Evolutionary conservation across 2,797 vertebrate genomes (phyloP), one percentile per base, ranked within the genome.

Genomic region (Muraenolepis orangiensis): DNA sequence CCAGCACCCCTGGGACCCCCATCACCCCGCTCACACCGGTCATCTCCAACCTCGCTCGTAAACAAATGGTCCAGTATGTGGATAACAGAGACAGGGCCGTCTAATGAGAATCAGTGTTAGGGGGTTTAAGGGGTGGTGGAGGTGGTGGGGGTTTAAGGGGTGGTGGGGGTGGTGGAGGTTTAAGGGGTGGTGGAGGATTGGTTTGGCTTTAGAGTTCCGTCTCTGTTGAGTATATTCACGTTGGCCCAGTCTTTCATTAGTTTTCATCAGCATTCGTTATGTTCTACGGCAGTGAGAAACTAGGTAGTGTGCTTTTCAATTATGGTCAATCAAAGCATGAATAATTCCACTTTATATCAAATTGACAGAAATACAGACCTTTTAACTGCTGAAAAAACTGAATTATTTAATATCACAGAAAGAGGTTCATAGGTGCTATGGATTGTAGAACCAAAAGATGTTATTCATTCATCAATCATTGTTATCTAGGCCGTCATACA

Each of bases 51-150:
- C 5, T 26, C 0, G 89, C 89, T 80, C 87, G 89, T 70, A 93
- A 90, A 88, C 91, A 92, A 79, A 80, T 91, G 18, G 90, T 92
- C 66, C 91, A 92, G 87, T 86, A 87, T 82, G 85, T 92, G 68
- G 90, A 84, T 81, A 85, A 81, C 31, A 80, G 74, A 80, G 92
- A 93, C 77, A 91, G 90, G 34, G 79, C 76, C 0, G 90, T 91
- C 76, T 92, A 84, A 85, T 57, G 30, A 74, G n/a, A 66, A 31
- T 70, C 66, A n/a, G 11, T 69, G 14, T 61, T 16, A 67, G 71
- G 57, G 34, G 42, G 29, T 36, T 57, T 2, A 61, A 61, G 51
- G 40, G 64, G 68, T 61, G 38, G 31, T 31, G 30, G 64, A 68
- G 42, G 72, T 70, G 70, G n/a, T n/a, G n/a, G n/a, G n/a, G n/a